Conservation (phyloP, 1,140 invertebrate species). For the Elymnias hypermnestra region DNA sequence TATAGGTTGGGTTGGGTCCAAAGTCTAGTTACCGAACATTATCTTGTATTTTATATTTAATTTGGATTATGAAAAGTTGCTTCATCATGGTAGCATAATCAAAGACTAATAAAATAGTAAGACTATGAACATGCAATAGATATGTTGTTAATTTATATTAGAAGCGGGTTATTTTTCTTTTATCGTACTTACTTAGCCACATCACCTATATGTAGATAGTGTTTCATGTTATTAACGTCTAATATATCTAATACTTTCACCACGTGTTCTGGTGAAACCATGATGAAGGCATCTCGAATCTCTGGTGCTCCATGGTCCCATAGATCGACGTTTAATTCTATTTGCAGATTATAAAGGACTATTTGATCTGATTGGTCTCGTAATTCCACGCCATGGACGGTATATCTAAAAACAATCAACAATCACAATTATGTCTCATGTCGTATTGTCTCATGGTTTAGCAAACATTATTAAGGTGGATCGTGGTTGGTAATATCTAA, state of each 20-base stretch:
- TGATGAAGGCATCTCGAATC: constrained; percentile 33
- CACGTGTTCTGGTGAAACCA: constrained; percentile 38
- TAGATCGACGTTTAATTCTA: constrained; percentile 28
- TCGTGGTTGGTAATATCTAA: not conserved
- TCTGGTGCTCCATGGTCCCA: constrained; percentile 38
- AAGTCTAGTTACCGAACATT: too few species aligned
- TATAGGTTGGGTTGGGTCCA: too few species aligned
- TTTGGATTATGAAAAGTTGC: too few species aligned
- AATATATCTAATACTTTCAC: constrained; percentile 28
- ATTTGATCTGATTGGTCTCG: constrained; percentile 19
- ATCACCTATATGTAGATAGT: constrained; percentile 38
- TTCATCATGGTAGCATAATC: too few species aligned
- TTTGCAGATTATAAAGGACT: constrained; percentile 28
- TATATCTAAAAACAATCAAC: constrained; percentile 28
- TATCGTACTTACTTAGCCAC: constrained; percentile 40
- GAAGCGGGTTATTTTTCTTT: too few species aligned
- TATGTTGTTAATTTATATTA: too few species aligned
- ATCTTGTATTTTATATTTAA: too few species aligned
- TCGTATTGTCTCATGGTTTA: not conserved
- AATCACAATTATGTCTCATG: too few species aligned
- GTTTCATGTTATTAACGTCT: constrained; percentile 28
- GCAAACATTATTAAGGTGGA: not conserved
- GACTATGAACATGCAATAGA: too few species aligned
- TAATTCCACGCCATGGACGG: constrained; percentile 35
- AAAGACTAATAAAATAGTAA: too few species aligned